Conservation (phyloP, 2,797 vertebrate genomes). For the Acropternis orthonyx region DNA sequence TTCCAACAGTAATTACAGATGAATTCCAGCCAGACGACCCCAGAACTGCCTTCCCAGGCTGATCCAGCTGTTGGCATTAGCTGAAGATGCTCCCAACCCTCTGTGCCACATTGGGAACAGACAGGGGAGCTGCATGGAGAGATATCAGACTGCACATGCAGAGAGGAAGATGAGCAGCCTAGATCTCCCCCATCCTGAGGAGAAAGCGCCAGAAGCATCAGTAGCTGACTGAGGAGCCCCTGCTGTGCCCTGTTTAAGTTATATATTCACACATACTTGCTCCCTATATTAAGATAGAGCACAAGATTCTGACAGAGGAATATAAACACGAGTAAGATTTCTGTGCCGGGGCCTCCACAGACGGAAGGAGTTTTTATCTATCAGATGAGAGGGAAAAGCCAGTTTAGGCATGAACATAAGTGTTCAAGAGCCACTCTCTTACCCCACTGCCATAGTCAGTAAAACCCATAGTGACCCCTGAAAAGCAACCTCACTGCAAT, state of each 20-base stretch:
- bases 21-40: neutral
- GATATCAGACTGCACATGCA: accelerated
- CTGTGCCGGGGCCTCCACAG: neutral
- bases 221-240: neutral
- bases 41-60: accelerated
- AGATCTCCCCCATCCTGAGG: neutral
- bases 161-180: neutral
- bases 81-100: neutral
- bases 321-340: neutral
- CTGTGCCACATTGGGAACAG: neutral
- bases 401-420: neutral
- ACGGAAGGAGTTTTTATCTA: neutral
- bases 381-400: neutral
- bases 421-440: neutral
- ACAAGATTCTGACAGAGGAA: neutral
- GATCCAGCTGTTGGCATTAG: neutral
- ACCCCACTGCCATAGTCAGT: neutral
- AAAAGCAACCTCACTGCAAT: neutral
- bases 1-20: neutral
- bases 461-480: accelerated
- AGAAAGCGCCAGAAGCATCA: neutral
- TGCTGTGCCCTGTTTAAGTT: neutral
- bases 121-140: neutral
- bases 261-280: neutral
- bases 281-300: neutral